Evolutionary conservation across 2,888 invertebrate species (phyloP), one percentile per base, ranked within the genome.

Genomic region (Ligdia adustata): DNA sequence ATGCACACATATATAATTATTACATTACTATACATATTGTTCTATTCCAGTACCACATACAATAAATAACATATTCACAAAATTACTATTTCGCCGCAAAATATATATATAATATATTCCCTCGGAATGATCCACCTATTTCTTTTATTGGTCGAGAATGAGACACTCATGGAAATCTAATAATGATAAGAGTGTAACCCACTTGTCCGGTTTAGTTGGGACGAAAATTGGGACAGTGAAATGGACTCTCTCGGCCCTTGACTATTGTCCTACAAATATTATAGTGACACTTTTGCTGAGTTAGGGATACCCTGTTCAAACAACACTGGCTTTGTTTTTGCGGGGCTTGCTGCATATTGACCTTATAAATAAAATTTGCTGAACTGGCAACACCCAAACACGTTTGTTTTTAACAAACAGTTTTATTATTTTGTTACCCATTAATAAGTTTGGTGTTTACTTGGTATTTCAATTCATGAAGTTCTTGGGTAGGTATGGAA

Each of bases 191-290:
- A 52, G 31, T 37, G 33, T 27, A n/a, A n/a, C n/a, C n/a, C n/a
- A 45, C 50, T 47, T 33, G 52, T 47, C 29, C 49, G 42, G 35
- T 63, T 59, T 55, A 53, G 53, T 47, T 41, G 39, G 34, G 50
- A 58, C 63, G 55, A 52, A 59, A 64, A 63, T 58, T 57, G 57
- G 64, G 60, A 55, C 64, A 62, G 53, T 52, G 57, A 45, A 64
- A 60, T 60, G 60, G 64, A 54, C 63, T 65, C 57, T 63, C 64
- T 62, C 60, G 56, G 60, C 63, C 66, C 71, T 69, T 68, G 67
- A 62, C 69, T 61, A 62, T 66, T 66, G 61, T 55, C 61, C 66
- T 60, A 66, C 76, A 74, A 75, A 75, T 78, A 77, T 76, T 76
- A 73, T 62, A 67, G 62, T 60, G 66, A 62, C 63, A 69, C 66